Evolutionary conservation across 2,888 invertebrate species (phyloP), one percentile per base, ranked within the genome.

Genomic region (Plebejus melissa): DNA sequence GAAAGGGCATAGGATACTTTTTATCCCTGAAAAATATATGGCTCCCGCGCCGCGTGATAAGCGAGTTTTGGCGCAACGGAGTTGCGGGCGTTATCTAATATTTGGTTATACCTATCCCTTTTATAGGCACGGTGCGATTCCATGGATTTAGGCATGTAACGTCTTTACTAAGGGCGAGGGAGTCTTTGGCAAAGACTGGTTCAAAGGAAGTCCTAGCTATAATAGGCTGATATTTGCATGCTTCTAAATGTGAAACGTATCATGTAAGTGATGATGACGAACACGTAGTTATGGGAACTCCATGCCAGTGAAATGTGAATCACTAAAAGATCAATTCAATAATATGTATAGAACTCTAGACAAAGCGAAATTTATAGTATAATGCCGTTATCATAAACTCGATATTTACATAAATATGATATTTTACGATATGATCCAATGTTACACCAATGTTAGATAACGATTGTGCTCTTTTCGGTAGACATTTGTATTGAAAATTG

Each of bases 401-500:
- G 6, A 7, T 7, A 60, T 28, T 60, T 22, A 60, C 60, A 60
- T 60, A 3, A 28, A 28, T 46, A 46, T 28, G 11, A 60, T 54
- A 54, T 54, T 60, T 60, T 28, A 28, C 28, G 60, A 60, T 60
- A 60, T 60, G 60, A 28, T 60, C 28, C 60, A 28, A 28, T 22
- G 58, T 58, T 58, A 58, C 58, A 22, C 22, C 22, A 58, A 58
- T 28, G 28, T 28, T 60, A 60, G 22, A 60, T 58, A 60, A 28
- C 22, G 11, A 3, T 60, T 60, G 60, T 28, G 28, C 28, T 28
- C 60, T 60, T 60, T 60, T 60, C 28, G 60, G 28, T 11, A 60
- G 60, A 60, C 60, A 9, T 60, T 60, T 60, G 11, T 60, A 60
- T 60, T 60, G 28, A 60, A 60, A 22, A 60, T 60, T 28, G 58